Evolutionary conservation across 2,113 vertebrate genomes (phyloP).

Genomic region (Monopterus albus): DNA sequence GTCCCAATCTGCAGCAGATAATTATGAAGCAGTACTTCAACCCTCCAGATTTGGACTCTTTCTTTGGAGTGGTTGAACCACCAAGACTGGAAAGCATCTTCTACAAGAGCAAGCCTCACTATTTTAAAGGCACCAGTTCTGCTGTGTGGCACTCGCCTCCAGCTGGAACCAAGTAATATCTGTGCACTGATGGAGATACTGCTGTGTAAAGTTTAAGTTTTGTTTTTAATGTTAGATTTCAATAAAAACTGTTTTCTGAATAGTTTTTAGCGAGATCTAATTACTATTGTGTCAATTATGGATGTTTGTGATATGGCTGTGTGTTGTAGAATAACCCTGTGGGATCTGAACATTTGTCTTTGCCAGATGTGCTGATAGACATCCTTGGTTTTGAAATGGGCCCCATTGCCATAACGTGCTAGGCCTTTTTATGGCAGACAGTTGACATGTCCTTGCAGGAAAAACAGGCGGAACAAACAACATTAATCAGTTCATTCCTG

Average conservation of each 20-base stretch:
- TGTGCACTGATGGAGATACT: slow-evolving; percentile 34
- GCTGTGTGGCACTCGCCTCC: slow-evolving; percentile 94
- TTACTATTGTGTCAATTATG: too few relatives aligned
- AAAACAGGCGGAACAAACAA: too few relatives aligned
- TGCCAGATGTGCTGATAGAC: too few relatives aligned
- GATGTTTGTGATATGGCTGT: too few relatives aligned
- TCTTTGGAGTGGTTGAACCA: slow-evolving; percentile 85
- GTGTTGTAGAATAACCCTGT: too few relatives aligned
- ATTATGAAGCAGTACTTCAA: slow-evolving; percentile 90
- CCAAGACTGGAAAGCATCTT: slow-evolving; percentile 91
- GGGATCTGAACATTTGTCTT: too few relatives aligned
- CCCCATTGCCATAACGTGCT: too few relatives aligned
- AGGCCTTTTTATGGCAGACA: too few relatives aligned
- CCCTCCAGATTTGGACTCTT: slow-evolving; percentile 78
- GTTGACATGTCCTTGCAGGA: too few relatives aligned
- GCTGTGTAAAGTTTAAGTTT: slow-evolving; percentile 50
- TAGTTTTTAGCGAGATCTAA: too few relatives aligned
- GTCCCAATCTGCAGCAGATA: slow-evolving; percentile 84
- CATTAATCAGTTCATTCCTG: too few relatives aligned
- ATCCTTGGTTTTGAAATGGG: too few relatives aligned
- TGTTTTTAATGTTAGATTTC: slow-evolving; percentile 27
- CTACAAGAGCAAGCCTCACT: slow-evolving; percentile 92
- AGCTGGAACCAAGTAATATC: slow-evolving; percentile 49
- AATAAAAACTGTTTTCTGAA: slow-evolving; percentile 54
- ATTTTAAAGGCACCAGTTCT: slow-evolving; percentile 95